Evolutionary conservation across 1,140 invertebrate genomes (phyloP).

Genomic region (Phthorimaea operculella): DNA sequence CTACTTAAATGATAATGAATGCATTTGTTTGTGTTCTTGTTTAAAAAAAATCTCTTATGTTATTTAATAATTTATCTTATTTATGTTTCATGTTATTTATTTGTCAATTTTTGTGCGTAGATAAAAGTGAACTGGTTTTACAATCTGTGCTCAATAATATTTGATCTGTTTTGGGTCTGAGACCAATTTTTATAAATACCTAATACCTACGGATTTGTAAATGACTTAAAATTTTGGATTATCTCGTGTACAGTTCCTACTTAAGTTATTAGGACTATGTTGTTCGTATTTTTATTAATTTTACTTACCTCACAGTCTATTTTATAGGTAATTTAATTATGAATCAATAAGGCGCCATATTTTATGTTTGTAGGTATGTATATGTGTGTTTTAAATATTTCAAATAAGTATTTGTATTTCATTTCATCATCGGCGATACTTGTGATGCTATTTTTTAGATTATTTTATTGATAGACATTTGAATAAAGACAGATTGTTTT

Average conservation of each 20-base stretch:
- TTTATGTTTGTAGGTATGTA: background rate
- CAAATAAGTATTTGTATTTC: background rate
- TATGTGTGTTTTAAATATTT: background rate
- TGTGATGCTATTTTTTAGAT: slow-evolving; percentile 59
- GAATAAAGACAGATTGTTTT: slow-evolving; percentile 45
- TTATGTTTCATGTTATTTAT: background rate
- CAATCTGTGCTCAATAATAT: background rate
- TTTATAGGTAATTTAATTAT: background rate
- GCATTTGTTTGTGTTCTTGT: background rate
- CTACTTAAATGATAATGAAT: slow-evolving; percentile 1
- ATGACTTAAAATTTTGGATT: background rate
- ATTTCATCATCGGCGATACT: slow-evolving; percentile 21
- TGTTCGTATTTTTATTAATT: background rate
- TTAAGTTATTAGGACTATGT: background rate
- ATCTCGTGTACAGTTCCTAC: background rate
- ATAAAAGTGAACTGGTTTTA: background rate
- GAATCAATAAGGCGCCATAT: background rate
- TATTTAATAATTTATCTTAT: background rate
- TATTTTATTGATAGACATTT: slow-evolving; percentile 33
- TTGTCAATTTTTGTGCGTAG: background rate
- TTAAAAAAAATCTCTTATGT: background rate
- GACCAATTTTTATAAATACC: background rate
- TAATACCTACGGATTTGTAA: too few species aligned
- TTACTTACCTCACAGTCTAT: background rate
- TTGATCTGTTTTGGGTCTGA: background rate